Evolutionary conservation across 1,140 invertebrate species (phyloP), one percentile per base, ranked within the genome.

Genomic region (Lysiphlebus fabarum): DNA sequence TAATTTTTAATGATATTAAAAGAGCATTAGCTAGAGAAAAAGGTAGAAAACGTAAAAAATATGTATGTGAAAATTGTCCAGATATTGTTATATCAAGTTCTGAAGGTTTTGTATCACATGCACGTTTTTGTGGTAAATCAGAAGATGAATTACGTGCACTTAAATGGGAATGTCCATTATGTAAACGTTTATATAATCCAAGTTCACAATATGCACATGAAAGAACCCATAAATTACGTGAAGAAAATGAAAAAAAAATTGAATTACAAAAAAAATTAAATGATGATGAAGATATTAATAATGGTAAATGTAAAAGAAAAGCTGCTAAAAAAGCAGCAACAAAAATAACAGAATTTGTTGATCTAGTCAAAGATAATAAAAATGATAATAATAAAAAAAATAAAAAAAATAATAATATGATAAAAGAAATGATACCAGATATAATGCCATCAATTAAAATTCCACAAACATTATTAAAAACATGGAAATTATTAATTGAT

Each of bases 41-140:
- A 58, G 74, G 76, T 53, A 70, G 65, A 43, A 68, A 66, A 43
- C 74, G 75, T 57, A 78, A 80, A 44, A 73, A 69, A 43, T 68
- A 87, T 6, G 68, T 63, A 42, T 89, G 87, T 68, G 82, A 85
- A 62, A 72, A 70, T 42, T 89, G 87, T 69, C 74, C 75, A 3
- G 53, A 53, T 37, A 78, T 74, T 0, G 53, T 78, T 7, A 2
- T 26, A 4, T 2, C 17, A 26, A 26, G 17, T 26, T 4, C 17
- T 4, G 17, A 26, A 4, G 87, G 87, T 12, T 88, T 84, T 64
- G 76, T 84, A 44, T 86, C 86, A 0, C 87, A 89, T 69, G 72
- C 84, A 34, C 70, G 79, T 34, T 79, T 82, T 59, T 89, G 87
- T 68, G 81, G 82, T 34, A 86, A 84, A 74, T 71, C 79, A 5